Evolutionary conservation across 2,888 invertebrate genomes (phyloP), one percentile per base, ranked within the genome.

Genomic region (Acheta domesticus): DNA sequence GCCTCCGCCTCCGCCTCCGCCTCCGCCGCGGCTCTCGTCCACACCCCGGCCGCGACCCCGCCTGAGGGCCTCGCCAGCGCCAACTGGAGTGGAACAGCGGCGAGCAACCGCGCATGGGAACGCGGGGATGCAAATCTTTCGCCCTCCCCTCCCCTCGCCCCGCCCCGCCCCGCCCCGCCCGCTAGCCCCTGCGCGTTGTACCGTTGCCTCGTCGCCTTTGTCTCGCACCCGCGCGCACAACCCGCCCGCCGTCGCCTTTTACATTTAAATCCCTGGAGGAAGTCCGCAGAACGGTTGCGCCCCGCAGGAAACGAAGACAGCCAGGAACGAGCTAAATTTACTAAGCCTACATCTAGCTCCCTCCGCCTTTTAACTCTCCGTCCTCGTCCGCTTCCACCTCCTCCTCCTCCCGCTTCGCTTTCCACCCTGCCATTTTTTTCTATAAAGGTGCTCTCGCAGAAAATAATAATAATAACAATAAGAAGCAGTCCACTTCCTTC

Each of bases 381-480:
- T 62, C n/a, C 62, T 62, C n/a, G n/a, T n/a, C n/a, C 62, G 14
- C n/a, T 8, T 62, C 62, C 62, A 19, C n/a, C 62, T 14, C n/a
- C 62, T n/a, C n/a, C 62, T 62, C n/a, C 62, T 62, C 12, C 62
- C 1, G 14, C 62, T 14, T 62, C 62, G 16, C 62, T n/a, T n/a
- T 62, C n/a, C 62, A 4, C 14, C 62, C n/a, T 62, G 62, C 14
- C 14, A 62, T 19, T 62, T 62, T n/a, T 62, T 62, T 62, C 36
- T 36, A 36, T 19, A 62, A 62, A 62, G 16, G 62, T 62, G n/a
- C 16, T 62, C 62, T 62, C 62, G 62, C 62, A 62, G 62, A 62
- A 62, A 62, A 62, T 62, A 62, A 62, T 62, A 62, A 62, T 62
- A 62, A 62, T 62, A 62, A 62, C 62, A 62, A 62, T 62, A 62